Evolutionary conservation across 2,888 invertebrate genomes (phyloP).

Genomic region (Metalampra italica): DNA sequence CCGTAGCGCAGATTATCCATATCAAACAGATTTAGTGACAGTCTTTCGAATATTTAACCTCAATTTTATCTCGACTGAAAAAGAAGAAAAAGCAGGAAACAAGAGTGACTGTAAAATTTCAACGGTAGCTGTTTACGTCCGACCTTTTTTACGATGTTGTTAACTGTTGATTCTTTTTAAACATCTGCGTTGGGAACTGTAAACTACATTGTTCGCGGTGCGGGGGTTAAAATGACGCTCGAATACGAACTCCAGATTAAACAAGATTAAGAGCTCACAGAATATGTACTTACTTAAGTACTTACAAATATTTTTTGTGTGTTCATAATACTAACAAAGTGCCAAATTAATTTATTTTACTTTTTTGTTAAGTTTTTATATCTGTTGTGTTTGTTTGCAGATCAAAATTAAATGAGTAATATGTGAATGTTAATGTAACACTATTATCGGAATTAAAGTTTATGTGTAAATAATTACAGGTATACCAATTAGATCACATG

Average conservation of each 20-base stretch:
- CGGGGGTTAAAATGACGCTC: constrained; percentile 47
- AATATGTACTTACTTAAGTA: no score
- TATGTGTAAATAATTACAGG: no score
- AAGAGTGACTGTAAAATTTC: constrained; percentile 69
- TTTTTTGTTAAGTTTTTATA: no score
- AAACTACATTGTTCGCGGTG: constrained; percentile 69
- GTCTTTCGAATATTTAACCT: constrained; percentile 12
- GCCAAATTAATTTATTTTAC: no score
- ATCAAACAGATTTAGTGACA: background rate
- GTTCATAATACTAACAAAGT: no score
- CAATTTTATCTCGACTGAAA: constrained; percentile 26
- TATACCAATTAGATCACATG: no score
- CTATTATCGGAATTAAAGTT: no score
- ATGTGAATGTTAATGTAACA: no score
- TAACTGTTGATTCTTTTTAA: constrained; percentile 76
- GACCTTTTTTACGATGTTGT: constrained; percentile 73
- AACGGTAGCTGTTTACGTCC: constrained; percentile 67
- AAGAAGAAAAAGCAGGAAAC: constrained; percentile 38
- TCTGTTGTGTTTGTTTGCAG: no score
- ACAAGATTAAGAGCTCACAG: constrained; percentile 14
- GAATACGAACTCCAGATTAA: constrained; percentile 14
- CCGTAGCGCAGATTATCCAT: constrained; percentile 5
- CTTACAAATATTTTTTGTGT: no score
- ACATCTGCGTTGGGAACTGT: constrained; percentile 69
- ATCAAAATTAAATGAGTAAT: no score